phyloP scores from a whole-genome alignment of 1,140 invertebrate species.

The Dufourea novaeangliae region DNA sequence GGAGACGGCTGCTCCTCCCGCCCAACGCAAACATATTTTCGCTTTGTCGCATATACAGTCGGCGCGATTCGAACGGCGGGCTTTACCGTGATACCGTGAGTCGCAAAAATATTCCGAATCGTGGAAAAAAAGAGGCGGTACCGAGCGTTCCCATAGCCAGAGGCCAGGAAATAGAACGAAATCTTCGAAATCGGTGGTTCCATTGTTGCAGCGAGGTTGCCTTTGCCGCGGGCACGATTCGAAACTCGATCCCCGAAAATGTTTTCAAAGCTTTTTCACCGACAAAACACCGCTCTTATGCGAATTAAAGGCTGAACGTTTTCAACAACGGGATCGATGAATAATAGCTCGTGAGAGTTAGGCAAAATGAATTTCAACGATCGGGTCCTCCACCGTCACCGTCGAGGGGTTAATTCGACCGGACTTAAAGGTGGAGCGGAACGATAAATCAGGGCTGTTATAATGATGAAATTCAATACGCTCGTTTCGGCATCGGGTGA shows the following conservation, averaged over 20 bases:
- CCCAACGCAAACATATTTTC: conserved; percentile 7
- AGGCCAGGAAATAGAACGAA: conserved; percentile 18
- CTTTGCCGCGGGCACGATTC: neutral
- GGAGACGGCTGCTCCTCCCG: neutral
- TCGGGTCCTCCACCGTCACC: neutral
- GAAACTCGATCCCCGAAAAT: neutral
- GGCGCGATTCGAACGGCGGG: neutral
- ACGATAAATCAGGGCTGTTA: conserved; percentile 56
- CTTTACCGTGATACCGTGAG: neutral
- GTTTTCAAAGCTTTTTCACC: neutral
- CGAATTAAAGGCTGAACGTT: too few species aligned
- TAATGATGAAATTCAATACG: conserved; percentile 65
- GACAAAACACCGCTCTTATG: too few species aligned
- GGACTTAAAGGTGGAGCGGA: neutral
- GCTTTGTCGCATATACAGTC: neutral
- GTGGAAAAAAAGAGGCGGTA: neutral
- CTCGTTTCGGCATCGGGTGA: conserved; percentile 36
- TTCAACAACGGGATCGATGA: too few species aligned
- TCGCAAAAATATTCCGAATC: conserved; percentile 15
- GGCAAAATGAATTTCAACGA: conserved; percentile 5
- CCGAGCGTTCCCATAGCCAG: neutral
- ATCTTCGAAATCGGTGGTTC: conserved; percentile 10
- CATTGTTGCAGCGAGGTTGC: neutral
- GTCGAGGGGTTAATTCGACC: conserved; percentile 17
- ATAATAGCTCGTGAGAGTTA: neutral